phyloP scores from a whole-genome alignment of 2,797 vertebrate species.

The Serranus cabrilla region DNA sequence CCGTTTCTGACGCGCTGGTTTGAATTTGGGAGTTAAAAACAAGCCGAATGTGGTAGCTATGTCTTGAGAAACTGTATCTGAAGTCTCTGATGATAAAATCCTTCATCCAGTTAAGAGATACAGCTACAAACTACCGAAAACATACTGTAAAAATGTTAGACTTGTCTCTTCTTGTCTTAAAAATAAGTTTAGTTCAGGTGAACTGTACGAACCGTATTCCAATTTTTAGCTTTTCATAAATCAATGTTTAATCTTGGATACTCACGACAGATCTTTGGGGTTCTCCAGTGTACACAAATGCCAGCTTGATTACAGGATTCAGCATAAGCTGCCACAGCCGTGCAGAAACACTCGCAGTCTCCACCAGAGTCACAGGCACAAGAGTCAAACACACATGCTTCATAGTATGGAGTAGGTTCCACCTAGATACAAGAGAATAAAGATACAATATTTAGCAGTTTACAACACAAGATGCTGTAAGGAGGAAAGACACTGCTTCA shows the following conservation, averaged over 20 bases:
- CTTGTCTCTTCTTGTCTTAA: neutral
- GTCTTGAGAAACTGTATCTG: no score
- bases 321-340: slow-evolving; percentile 89
- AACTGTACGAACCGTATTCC: neutral
- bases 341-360: slow-evolving; percentile 90
- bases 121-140: no score
- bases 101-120: no score
- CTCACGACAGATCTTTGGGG: slow-evolving; percentile 89
- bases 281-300: slow-evolving; percentile 88
- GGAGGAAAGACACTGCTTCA: neutral
- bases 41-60: no score
- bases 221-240: neutral
- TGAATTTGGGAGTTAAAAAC: no score
- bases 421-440: slow-evolving; percentile 78
- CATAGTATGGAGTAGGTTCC: slow-evolving; percentile 86
- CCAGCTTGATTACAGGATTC: slow-evolving; percentile 86
- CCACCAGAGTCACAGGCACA: slow-evolving; percentile 90
- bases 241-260: slow-evolving; percentile 1
- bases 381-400: slow-evolving; percentile 89
- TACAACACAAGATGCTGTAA: neutral
- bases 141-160: neutral
- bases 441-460: neutral
- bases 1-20: no score
- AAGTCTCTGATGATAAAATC: no score
- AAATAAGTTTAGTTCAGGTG: neutral